phyloP scores from a whole-genome alignment of 2,797 vertebrate genomes.

The Lerista edwardsae region DNA sequence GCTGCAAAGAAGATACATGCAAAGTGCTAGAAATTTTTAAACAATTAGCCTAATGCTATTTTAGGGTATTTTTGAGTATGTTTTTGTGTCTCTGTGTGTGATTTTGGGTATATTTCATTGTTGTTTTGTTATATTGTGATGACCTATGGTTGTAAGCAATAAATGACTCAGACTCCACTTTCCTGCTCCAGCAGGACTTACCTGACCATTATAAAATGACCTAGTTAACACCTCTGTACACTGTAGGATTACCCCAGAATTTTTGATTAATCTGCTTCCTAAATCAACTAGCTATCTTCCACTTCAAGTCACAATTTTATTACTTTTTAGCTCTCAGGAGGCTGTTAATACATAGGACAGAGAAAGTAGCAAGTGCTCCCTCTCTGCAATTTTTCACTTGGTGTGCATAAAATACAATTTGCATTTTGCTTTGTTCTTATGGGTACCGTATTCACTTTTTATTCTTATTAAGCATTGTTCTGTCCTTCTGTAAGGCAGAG shows the following conservation, averaged over 20 bases:
- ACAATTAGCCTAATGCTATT: too few relatives aligned
- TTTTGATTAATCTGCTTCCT: constrained; percentile 50
- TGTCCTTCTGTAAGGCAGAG: neutral
- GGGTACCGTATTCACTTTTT: neutral
- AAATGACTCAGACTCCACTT: too few relatives aligned
- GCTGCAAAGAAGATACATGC: too few relatives aligned
- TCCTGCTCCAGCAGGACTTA: neutral
- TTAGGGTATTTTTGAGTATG: too few relatives aligned
- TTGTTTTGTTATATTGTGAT: too few relatives aligned
- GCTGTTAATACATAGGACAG: constrained; percentile 16
- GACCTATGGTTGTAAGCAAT: too few relatives aligned
- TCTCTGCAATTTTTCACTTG: neutral
- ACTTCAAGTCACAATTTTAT: constrained; percentile 54
- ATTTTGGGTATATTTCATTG: too few relatives aligned
- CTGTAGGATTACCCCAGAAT: constrained; percentile 44
- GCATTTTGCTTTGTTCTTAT: neutral
- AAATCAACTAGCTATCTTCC: constrained; percentile 57
- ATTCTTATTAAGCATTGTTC: neutral
- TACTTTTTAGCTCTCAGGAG: constrained; percentile 49
- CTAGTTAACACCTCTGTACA: constrained; percentile 37
- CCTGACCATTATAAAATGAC: neutral
- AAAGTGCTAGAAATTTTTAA: too few relatives aligned
- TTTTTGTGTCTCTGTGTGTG: too few relatives aligned
- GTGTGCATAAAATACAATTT: neutral
- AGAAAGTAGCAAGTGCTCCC: neutral